phyloP scores from a whole-genome alignment of 1,140 invertebrate species.

The Trypoxylus dichotomus region DNA sequence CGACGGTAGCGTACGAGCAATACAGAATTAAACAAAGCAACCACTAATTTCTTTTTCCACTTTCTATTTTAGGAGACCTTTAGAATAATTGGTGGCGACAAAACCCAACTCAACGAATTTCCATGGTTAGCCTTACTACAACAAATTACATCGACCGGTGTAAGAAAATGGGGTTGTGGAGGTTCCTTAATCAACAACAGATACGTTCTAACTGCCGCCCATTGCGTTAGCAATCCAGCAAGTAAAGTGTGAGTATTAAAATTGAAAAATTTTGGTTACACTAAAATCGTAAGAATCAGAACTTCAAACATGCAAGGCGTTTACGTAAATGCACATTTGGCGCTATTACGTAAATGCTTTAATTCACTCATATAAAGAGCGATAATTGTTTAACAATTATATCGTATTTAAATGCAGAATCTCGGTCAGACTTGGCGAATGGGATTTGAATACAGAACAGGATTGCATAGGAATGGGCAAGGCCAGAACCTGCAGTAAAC shows the following conservation, averaged over 20 bases:
- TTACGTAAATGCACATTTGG: too few species aligned
- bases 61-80: not conserved
- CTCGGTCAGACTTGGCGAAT: slow-evolving; percentile 62
- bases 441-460: slow-evolving; percentile 56
- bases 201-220: slow-evolving; percentile 61
- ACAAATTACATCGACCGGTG: slow-evolving; percentile 53
- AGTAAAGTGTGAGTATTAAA: not conserved
- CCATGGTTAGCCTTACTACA: slow-evolving; percentile 74
- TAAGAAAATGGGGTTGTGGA: slow-evolving; percentile 55
- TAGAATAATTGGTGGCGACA: slow-evolving; percentile 56
- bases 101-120: slow-evolving; percentile 60
- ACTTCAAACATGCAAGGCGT: too few species aligned
- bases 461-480: slow-evolving; percentile 56
- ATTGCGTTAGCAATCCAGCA: slow-evolving; percentile 54
- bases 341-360: too few species aligned
- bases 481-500: slow-evolving; percentile 42
- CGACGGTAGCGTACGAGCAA: too few species aligned
- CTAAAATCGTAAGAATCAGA: too few species aligned
- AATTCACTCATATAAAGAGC: too few species aligned
- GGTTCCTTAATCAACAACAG: slow-evolving; percentile 55
- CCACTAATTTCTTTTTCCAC: not conserved
- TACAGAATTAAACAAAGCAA: too few species aligned
- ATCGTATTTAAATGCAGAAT: slow-evolving; percentile 46
- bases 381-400: not conserved
- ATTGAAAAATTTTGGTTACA: not conserved